phyloP scores from a whole-genome alignment of 2,113 vertebrate species.

The Scomber scombrus region DNA sequence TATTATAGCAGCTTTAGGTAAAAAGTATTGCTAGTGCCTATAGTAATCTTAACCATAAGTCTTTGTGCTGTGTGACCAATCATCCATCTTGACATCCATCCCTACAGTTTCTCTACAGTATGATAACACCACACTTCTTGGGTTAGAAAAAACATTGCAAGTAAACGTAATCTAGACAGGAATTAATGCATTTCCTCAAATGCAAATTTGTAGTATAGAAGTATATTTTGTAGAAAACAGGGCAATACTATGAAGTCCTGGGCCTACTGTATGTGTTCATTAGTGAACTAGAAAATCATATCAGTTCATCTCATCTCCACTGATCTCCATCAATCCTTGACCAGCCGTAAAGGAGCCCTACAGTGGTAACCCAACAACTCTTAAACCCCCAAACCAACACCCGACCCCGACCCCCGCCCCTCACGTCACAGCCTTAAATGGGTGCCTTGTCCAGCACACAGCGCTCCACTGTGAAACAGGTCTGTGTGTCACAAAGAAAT shows the following conservation, averaged over 20 bases:
- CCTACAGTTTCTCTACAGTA: no score
- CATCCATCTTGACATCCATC: no score
- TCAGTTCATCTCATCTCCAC: constrained; percentile 8
- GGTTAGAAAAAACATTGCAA: neutral
- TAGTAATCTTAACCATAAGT: no score
- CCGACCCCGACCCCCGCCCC: neutral
- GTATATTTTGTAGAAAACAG: neutral
- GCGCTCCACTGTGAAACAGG: constrained; percentile 58
- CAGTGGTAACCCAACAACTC: constrained; percentile 55
- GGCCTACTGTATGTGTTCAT: neutral
- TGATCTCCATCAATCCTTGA: constrained; percentile 25
- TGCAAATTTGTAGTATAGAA: neutral
- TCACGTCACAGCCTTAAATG: constrained; percentile 55
- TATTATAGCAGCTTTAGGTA: no score
- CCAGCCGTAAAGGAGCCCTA: constrained; percentile 34
- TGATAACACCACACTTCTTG: neutral
- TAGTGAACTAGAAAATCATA: neutral
- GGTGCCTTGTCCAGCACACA: constrained; percentile 69
- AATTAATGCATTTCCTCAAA: neutral
- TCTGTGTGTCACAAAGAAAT: constrained; percentile 64
- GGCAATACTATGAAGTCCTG: no score
- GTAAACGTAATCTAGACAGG: neutral
- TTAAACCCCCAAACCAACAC: constrained; percentile 55
- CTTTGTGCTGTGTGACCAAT: no score
- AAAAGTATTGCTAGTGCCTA: no score